Evolutionary conservation across 2,113 vertebrate species (phyloP), one percentile per base, ranked within the genome.

Genomic region (Numenius arquata): DNA sequence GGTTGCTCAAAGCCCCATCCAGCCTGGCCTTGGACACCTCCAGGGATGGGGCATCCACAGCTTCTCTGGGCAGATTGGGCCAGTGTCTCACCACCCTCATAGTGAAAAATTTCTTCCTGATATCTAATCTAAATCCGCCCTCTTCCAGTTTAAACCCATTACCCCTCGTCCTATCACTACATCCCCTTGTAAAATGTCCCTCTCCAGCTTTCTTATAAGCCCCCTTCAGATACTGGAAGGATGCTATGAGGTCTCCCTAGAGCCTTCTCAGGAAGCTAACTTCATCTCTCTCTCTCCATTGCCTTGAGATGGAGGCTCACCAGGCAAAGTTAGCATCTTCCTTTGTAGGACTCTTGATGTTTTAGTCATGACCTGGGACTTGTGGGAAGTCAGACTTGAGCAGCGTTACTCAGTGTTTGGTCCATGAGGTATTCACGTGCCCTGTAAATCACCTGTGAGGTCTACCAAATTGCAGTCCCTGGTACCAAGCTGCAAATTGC

Each of bases 361-460:
- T 94, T 89, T 89, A 93, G 68, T 93, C 94, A 85, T 56, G 47
- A 36, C 63, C 68, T 68, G 66, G 43, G 20, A 55, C 48, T 59
- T 52, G 65, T 61, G 80, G 65, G 86, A 74, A 53, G 65, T 38
- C 5, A 2, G 61, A 89, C 50, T 10, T 55, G 61, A 34, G 73
- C 86, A 71, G 86, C 0, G 14, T 96, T 95, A 92, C 80, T 95
- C 93, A 97, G 86, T 77, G 70, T 72, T 40, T 75, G 65, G 84
- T 78, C 77, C 61, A 12, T 2, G 5, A 90, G 68, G 80, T 47
- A 78, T 92, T 92, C 91, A 94, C 27, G 43, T 96, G 94, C 38
- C 70, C 73, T 82, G 58, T 68, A 92, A 96, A n/a, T 92, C 84
- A 91, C 73, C 83, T 47, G 65, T 78, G 87, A 95, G 84, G 56